Evolutionary conservation across 2,113 vertebrate species (phyloP).

Genomic region (Cinclus cinclus): DNA sequence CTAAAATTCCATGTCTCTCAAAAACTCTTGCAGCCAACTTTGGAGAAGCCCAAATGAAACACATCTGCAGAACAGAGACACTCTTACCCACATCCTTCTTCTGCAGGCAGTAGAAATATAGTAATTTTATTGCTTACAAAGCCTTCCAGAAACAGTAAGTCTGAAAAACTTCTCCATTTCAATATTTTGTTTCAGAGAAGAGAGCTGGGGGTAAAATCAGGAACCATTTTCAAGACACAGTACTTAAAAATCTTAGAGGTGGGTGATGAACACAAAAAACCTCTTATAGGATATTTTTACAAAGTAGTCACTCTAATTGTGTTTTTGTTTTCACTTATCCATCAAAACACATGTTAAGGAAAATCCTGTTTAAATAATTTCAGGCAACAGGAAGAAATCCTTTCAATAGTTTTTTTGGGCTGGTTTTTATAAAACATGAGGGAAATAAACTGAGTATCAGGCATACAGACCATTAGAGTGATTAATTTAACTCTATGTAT

Average conservation of each 20-base stretch:
- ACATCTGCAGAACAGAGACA: slow-evolving; percentile 59
- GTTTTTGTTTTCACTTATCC: not conserved
- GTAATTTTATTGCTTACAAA: slow-evolving; percentile 44
- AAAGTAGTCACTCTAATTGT: not conserved
- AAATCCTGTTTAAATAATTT: not conserved
- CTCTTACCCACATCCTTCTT: slow-evolving; percentile 52
- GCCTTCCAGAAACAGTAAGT: slow-evolving; percentile 26
- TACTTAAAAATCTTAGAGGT: not conserved
- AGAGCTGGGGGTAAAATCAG: not conserved
- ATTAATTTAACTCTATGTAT: not conserved
- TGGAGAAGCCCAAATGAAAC: slow-evolving; percentile 29
- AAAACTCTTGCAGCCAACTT: slow-evolving; percentile 8
- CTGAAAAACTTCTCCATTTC: slow-evolving; percentile 18
- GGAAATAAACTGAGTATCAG: not conserved
- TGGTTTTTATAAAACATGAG: not conserved
- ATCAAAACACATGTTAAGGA: not conserved
- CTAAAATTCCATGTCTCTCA: slow-evolving; percentile 27
- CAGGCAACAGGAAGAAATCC: not conserved
- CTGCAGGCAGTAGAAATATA: not conserved
- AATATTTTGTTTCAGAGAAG: not conserved
- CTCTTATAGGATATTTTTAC: not conserved
- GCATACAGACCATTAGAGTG: not conserved
- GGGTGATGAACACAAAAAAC: not conserved
- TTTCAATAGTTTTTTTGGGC: not conserved
- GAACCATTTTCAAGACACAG: not conserved